These are phyloP conservation scores for Thripadectes ignobilis DNA, from an alignment of 2,797 vertebrate genomes.

Conservation along the genomic window DNA sequence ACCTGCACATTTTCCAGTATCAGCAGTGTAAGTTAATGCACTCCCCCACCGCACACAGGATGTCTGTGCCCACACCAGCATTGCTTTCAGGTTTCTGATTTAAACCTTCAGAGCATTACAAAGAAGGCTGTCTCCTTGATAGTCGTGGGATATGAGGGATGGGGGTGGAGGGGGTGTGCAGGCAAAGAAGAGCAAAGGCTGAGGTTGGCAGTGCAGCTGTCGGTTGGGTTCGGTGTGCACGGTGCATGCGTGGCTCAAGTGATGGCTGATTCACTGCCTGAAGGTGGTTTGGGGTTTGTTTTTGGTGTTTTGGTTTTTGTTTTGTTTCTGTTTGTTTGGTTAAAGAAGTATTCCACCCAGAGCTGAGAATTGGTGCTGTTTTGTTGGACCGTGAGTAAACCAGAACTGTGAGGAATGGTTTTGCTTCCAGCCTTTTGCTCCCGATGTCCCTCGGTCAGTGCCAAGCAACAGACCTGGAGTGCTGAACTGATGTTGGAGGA, in stretches of 20 bases:
- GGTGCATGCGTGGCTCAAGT: background rate
- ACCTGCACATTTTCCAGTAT: background rate
- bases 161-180: background rate
- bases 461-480: accelerated
- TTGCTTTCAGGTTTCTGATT: background rate
- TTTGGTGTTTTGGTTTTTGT: background rate
- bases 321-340: background rate
- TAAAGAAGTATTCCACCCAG: accelerated
- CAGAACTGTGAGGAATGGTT: background rate
- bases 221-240: background rate
- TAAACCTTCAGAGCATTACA: background rate
- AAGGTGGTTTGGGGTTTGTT: background rate
- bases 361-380: background rate
- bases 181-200: background rate
- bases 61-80: background rate
- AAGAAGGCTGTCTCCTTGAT: background rate
- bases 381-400: background rate
- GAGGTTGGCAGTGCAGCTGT: background rate
- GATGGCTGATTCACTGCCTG: background rate
- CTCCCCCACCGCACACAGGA: accelerated
- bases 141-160: background rate
- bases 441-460: accelerated
- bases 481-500: background rate
- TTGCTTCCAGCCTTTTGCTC: background rate
- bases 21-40: background rate